These are phyloP conservation scores for Papilio dardanus DNA, from an alignment of 1,140 invertebrate genomes.

Conservation along the genomic window DNA sequence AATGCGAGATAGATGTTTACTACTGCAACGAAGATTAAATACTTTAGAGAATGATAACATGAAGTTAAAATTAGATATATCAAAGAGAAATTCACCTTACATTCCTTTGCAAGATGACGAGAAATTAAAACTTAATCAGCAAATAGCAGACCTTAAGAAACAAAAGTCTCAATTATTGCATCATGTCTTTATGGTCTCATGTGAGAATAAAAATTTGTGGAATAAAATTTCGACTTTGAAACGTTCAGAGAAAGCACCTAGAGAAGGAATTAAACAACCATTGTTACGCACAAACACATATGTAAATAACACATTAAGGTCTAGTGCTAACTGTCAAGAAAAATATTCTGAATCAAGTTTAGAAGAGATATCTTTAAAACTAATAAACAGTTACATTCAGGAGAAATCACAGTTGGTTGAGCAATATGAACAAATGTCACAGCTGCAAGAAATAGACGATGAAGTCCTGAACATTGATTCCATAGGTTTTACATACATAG, in stretches of 20 bases:
- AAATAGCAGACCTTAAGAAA: conserved; percentile 86
- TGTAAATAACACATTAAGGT: conserved; percentile 84
- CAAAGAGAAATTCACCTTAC: conserved; percentile 64
- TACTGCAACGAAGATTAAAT: conserved; percentile 87
- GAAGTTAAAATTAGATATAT: conserved; percentile 83
- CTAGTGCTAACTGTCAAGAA: conserved; percentile 77
- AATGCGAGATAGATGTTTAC: conserved; percentile 90
- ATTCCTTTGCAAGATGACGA: conserved; percentile 74
- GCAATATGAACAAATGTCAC: conserved; percentile 85
- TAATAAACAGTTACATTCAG: conserved; percentile 86
- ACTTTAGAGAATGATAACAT: conserved; percentile 89
- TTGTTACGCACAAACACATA: conserved; percentile 85
- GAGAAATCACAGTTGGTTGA: conserved; percentile 86
- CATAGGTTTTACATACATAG: conserved; percentile 87
- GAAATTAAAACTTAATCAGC: conserved; percentile 79
- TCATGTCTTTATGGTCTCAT: conserved; percentile 90
- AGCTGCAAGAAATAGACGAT: conserved; percentile 83
- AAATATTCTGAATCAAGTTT: conserved; percentile 85
- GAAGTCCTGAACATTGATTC: conserved; percentile 82
- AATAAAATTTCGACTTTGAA: conserved; percentile 86
- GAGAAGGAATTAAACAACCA: conserved; percentile 72
- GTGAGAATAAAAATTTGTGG: conserved; percentile 91
- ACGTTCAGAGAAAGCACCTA: conserved; percentile 69
- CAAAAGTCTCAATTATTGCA: conserved; percentile 89
- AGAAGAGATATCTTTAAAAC: conserved; percentile 89